Conservation (phyloP, 2,113 vertebrate species). For the Arvicanthis niloticus region DNA sequence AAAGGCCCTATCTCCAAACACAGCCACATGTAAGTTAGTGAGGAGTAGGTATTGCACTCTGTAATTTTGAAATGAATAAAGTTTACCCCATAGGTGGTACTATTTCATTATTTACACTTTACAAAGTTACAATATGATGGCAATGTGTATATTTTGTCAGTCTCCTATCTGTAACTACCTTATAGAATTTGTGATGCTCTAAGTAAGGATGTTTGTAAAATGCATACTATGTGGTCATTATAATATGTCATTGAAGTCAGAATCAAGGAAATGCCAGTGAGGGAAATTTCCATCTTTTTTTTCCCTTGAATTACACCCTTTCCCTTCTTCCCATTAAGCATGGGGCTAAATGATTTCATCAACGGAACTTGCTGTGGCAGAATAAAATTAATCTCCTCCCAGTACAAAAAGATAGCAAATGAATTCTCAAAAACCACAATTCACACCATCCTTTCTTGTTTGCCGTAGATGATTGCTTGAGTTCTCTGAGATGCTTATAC, state of each 20-base stretch:
- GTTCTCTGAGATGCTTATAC: neutral
- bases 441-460: constrained; percentile 39
- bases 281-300: neutral
- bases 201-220: neutral
- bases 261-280: neutral
- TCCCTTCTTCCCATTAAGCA: constrained; percentile 18
- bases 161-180: neutral
- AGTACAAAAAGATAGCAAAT: neutral
- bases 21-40: neutral
- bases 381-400: constrained; percentile 55
- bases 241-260: neutral
- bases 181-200: neutral
- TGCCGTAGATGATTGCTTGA: constrained; percentile 40
- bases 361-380: neutral
- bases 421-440: constrained; percentile 32
- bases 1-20: neutral
- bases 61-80: neutral
- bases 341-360: neutral
- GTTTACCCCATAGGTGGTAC: neutral
- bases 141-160: neutral
- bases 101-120: neutral
- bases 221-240: neutral
- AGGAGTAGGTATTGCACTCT: neutral
- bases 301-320: neutral
- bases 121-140: neutral